A percentile compares a stretch with the other conserved stretches of the same genome.
Evolutionary conservation across 2,113 vertebrate species (phyloP).

Genomic region (Python bivittatus): DNA sequence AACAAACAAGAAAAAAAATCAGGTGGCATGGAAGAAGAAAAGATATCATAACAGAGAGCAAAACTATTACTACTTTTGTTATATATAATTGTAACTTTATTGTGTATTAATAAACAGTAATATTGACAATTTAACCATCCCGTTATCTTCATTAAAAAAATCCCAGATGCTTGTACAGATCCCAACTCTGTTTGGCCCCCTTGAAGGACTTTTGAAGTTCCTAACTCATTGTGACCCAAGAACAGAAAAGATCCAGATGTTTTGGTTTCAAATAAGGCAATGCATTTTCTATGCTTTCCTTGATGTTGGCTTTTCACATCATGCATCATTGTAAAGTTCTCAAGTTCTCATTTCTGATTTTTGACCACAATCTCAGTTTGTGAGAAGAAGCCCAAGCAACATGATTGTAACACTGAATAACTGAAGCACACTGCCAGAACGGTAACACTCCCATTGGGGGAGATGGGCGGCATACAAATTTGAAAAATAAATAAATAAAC

Average conservation of each 20-base stretch:
- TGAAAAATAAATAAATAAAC: too few species aligned
- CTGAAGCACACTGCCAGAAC: conserved; percentile 14
- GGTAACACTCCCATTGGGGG: too few species aligned
- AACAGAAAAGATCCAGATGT: background rate
- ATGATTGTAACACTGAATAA: conserved; percentile 15
- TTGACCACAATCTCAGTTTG: background rate
- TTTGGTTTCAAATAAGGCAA: background rate
- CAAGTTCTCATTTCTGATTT: background rate
- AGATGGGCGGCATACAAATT: too few species aligned
- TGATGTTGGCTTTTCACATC: background rate
- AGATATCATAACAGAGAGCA: background rate
- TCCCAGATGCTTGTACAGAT: background rate
- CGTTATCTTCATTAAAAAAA: background rate
- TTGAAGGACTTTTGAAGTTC: background rate
- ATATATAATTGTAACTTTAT: background rate
- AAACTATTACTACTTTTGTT: background rate
- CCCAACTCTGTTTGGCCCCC: background rate
- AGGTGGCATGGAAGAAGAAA: background rate
- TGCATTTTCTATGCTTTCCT: background rate
- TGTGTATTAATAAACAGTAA: background rate
- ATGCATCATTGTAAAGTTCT: conserved; percentile 9
- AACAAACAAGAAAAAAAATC: background rate
- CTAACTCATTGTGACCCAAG: background rate
- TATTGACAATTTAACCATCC: background rate
- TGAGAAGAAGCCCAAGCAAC: conserved; percentile 15